phyloP scores from a whole-genome alignment of 1,140 invertebrate species.

The Rhagoletis pomonella region DNA sequence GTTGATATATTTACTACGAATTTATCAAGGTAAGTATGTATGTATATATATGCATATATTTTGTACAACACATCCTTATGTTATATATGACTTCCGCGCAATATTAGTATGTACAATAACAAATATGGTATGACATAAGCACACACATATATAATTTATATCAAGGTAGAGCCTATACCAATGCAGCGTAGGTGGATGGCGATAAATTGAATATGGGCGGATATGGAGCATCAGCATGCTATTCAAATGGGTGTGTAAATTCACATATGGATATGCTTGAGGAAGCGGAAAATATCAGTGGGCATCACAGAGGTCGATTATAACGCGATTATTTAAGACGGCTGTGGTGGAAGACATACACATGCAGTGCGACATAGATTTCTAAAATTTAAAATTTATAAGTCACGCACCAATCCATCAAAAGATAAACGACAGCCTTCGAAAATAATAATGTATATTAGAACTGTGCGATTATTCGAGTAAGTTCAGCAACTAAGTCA shows the following conservation, averaged over 20 bases:
- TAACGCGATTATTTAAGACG: no score
- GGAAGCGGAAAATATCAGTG: no score
- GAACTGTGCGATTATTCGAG: no score
- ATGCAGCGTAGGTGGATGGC: background rate
- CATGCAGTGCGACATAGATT: no score
- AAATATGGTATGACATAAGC: background rate
- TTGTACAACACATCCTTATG: background rate
- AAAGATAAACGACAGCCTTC: no score
- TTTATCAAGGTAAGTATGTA: conserved; percentile 26
- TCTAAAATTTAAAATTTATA: no score
- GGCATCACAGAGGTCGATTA: no score
- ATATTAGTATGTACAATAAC: background rate
- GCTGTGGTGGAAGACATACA: no score
- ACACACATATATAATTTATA: background rate
- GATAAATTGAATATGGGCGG: background rate
- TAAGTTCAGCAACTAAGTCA: no score
- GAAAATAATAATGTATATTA: no score
- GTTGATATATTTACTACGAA: conserved; percentile 47
- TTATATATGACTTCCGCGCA: no score
- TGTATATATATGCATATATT: background rate
- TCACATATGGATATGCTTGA: background rate
- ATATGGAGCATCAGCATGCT: background rate
- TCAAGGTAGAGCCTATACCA: background rate
- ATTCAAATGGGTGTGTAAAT: background rate
- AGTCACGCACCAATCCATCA: no score